Evolutionary conservation across 2,113 vertebrate genomes (phyloP).

Genomic region (Cettia cetti): DNA sequence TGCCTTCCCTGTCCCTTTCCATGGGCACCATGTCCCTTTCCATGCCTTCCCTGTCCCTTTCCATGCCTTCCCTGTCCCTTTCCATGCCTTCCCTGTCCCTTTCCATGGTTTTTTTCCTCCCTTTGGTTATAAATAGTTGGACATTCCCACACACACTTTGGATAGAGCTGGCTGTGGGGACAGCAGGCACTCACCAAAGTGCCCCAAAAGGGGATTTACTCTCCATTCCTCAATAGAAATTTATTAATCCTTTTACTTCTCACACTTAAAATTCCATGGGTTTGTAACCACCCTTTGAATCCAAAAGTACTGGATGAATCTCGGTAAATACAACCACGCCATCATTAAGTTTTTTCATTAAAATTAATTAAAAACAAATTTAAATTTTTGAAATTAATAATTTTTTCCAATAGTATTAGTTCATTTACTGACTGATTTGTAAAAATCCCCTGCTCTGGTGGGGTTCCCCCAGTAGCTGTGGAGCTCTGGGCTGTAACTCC

Average conservation of each 20-base stretch:
- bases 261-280: fast-evolving
- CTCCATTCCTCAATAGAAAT: fast-evolving
- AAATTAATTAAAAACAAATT: not conserved
- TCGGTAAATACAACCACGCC: fast-evolving
- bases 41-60: too few relatives aligned
- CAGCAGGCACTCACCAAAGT: not conserved
- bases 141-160: fast-evolving
- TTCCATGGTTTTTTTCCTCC: too few relatives aligned
- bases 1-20: not conserved
- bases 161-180: not conserved
- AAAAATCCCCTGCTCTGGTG: fast-evolving
- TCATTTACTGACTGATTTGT: not conserved
- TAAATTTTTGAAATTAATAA: not conserved
- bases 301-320: not conserved
- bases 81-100: not conserved
- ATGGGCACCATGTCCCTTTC: not conserved
- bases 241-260: not conserved
- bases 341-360: not conserved
- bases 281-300: not conserved
- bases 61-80: not conserved
- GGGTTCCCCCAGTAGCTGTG: fast-evolving
- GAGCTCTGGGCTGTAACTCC: not conserved
- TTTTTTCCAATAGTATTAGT: fast-evolving
- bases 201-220: not conserved
- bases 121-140: fast-evolving